Conservation (phyloP, 2,888 invertebrate genomes). For the Drosophila subquinaria region DNA sequence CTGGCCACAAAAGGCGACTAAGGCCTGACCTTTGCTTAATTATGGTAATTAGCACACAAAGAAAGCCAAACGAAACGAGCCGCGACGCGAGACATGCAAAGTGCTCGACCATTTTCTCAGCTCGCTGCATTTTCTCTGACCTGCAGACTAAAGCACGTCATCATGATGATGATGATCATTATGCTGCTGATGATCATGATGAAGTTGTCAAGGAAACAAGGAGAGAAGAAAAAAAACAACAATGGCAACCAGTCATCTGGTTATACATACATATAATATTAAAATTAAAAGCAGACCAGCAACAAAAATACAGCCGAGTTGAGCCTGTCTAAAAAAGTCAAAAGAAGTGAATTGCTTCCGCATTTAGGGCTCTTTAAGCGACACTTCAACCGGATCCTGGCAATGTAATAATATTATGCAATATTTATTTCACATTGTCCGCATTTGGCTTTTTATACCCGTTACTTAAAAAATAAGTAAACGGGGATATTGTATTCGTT, state of each 20-base stretch:
- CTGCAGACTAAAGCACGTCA: background rate
- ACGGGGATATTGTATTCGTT: too few species aligned
- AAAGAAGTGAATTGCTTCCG: constrained; percentile 65
- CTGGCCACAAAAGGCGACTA: constrained; percentile 77
- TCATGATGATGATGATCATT: constrained; percentile 7
- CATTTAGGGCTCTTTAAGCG: constrained; percentile 57
- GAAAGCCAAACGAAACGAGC: constrained; percentile 64
- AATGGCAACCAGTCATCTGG: background rate
- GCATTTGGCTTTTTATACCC: background rate
- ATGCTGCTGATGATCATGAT: constrained; percentile 48
- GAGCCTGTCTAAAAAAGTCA: constrained; percentile 27
- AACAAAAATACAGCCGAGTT: constrained; percentile 14
- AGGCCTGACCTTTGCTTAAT: constrained; percentile 82
- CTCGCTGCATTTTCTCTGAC: constrained; percentile 35
- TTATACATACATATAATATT: constrained; percentile 47
- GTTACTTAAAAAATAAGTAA: too few species aligned
- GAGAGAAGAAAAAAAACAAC: background rate
- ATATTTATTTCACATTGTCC: constrained; percentile 66
- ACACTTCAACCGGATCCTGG: constrained; percentile 21
- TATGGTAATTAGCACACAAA: constrained; percentile 76
- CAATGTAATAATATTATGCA: constrained; percentile 65
- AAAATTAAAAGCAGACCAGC: constrained; percentile 58
- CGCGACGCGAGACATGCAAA: constrained; percentile 42
- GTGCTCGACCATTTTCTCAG: constrained; percentile 27
- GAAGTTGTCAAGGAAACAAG: constrained; percentile 45